Evolutionary conservation across 2,797 vertebrate genomes (phyloP).

Genomic region (Clarias platycephalus): DNA sequence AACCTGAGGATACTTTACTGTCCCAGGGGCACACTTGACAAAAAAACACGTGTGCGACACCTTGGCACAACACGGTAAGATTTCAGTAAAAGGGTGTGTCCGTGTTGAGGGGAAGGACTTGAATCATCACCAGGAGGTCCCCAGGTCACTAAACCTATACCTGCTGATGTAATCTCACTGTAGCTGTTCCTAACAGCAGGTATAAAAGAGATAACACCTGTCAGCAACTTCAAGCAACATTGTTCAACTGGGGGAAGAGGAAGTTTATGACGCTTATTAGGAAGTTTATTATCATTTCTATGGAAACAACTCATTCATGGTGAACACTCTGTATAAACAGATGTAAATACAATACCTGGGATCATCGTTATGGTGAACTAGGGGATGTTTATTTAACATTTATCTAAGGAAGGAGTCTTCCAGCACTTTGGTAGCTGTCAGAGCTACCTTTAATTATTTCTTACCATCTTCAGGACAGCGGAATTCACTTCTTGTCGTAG

Average conservation of each 20-base stretch:
- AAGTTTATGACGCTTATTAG: neutral
- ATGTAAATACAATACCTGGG: neutral
- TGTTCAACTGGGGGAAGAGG: neutral
- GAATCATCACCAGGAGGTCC: slow-evolving; percentile 69
- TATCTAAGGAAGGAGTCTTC: neutral
- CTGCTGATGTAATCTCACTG: slow-evolving; percentile 69
- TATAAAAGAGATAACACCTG: slow-evolving; percentile 65
- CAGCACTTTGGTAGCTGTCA: neutral
- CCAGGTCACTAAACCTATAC: slow-evolving; percentile 58
- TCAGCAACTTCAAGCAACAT: slow-evolving; percentile 32
- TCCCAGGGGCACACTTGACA: slow-evolving; percentile 41
- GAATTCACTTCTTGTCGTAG: neutral
- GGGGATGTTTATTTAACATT: neutral
- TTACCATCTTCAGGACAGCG: neutral
- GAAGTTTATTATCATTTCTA: neutral
- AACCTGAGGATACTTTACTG: slow-evolving; percentile 59
- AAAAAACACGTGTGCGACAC: slow-evolving; percentile 44
- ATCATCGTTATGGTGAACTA: neutral
- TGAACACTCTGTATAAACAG: neutral
- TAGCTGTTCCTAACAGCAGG: slow-evolving; percentile 53
- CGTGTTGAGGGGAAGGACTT: slow-evolving; percentile 49
- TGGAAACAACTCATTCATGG: neutral
- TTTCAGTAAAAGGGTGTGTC: slow-evolving; percentile 63
- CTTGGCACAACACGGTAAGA: slow-evolving; percentile 54
- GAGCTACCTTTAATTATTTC: neutral